A percentile compares a stretch with the other conserved stretches of the same genome.
These are phyloP conservation scores for Enteromius argenteus DNA, from an alignment of 2,797 vertebrate genomes.

Conservation along the genomic window DNA sequence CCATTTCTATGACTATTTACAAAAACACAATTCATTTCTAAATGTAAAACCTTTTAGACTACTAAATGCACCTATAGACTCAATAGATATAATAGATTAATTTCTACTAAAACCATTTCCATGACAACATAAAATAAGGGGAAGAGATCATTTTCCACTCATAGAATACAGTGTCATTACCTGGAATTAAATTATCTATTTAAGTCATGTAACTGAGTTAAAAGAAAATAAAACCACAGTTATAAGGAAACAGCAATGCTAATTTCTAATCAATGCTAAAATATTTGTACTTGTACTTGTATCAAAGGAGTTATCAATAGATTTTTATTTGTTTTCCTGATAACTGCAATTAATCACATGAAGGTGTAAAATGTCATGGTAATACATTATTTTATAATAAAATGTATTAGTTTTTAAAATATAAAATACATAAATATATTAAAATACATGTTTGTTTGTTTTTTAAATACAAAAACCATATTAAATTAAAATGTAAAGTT, in stretches of 20 bases:
- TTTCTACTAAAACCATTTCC: neutral
- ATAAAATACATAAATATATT: neutral
- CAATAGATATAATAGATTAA: neutral
- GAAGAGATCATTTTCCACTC: conserved; percentile 64
- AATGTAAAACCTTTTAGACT: neutral
- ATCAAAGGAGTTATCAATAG: neutral
- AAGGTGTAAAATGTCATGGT: neutral
- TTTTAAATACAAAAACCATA: neutral
- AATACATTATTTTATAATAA: neutral
- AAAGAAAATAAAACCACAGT: conserved; percentile 71
- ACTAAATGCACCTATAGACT: neutral
- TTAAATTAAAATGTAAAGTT: neutral
- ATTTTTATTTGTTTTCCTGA: neutral
- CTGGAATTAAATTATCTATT: conserved; percentile 74
- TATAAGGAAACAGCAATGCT: conserved; percentile 69
- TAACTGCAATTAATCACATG: neutral
- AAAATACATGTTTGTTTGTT: neutral
- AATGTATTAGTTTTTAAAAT: neutral
- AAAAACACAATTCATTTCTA: neutral
- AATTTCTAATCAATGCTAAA: neutral
- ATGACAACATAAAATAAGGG: neutral
- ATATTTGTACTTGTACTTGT: neutral
- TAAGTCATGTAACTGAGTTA: conserved; percentile 74
- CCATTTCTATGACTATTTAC: neutral
- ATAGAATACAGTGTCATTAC: conserved; percentile 60